Conservation (phyloP, 2,797 vertebrate species). For the Leptoclinus maculatus region DNA sequence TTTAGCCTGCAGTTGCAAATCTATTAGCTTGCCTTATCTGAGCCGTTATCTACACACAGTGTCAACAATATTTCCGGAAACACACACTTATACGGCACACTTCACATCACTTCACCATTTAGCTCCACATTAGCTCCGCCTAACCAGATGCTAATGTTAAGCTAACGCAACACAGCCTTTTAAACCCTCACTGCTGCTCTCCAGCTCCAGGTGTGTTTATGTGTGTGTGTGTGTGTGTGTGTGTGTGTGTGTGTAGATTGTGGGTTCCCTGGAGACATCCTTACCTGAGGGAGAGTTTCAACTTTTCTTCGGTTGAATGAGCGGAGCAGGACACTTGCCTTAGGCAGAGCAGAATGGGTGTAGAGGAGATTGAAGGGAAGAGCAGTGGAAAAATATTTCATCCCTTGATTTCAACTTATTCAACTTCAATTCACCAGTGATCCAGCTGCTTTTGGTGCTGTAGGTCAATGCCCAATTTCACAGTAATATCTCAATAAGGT, state of each 20-base stretch:
- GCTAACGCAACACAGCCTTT: constrained; percentile 53
- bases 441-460: constrained; percentile 5
- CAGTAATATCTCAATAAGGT: background rate
- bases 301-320: constrained; percentile 48
- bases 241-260: constrained; percentile 8
- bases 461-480: constrained; percentile 14
- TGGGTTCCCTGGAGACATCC: constrained; percentile 31
- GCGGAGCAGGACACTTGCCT: constrained; percentile 20
- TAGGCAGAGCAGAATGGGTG: constrained; percentile 20
- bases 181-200: constrained; percentile 19
- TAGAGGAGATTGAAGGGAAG: constrained; percentile 20
- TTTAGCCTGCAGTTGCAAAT: constrained; percentile 56
- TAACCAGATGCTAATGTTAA: constrained; percentile 75
- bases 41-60: constrained; percentile 63
- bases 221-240: constrained; percentile 35
- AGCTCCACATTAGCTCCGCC: constrained; percentile 66
- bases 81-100: constrained; percentile 47
- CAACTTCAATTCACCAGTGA: constrained; percentile 5
- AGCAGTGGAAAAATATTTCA: constrained; percentile 33
- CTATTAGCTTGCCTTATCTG: constrained; percentile 52
- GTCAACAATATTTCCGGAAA: constrained; percentile 61
- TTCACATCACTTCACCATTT: constrained; percentile 68
- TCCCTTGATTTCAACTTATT: constrained; percentile 27
- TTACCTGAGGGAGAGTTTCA: constrained; percentile 57
- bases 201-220: constrained; percentile 35